Percentiles rank a stretch among this genome's conserved stretches.
phyloP scores from a whole-genome alignment of 35 echinoderm and acorn worm genomes.

The Amphiura filiformis region DNA sequence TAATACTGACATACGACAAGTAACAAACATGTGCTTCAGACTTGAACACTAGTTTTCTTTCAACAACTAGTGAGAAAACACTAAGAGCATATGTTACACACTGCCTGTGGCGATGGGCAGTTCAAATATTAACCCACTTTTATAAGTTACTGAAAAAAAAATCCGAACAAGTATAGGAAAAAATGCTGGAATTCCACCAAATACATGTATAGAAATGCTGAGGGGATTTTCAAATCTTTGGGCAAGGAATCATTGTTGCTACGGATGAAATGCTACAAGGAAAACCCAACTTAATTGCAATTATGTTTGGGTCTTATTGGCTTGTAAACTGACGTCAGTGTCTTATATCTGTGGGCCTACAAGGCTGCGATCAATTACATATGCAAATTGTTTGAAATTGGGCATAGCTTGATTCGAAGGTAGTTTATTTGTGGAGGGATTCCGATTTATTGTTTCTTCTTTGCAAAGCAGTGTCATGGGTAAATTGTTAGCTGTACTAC shows the following conservation, averaged over 20 bases:
- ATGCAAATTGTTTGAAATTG: neutral
- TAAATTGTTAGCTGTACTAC: too few species aligned
- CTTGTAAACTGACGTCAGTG: neutral
- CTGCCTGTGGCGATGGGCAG: neutral
- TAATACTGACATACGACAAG: neutral
- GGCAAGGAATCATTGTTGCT: neutral
- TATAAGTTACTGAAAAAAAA: neutral
- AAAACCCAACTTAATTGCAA: slow-evolving; percentile 4
- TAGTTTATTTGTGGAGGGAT: too few species aligned
- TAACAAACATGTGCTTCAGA: slow-evolving; percentile 7
- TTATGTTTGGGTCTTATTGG: neutral
- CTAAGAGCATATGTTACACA: slow-evolving; percentile 14
- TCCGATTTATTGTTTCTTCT: too few species aligned
- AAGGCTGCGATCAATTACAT: neutral
- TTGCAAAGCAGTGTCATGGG: too few species aligned
- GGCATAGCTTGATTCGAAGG: neutral
- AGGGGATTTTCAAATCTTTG: neutral
- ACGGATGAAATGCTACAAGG: neutral
- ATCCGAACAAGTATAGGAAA: neutral
- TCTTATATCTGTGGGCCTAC: neutral
- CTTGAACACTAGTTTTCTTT: slow-evolving; percentile 11
- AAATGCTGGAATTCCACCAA: neutral
- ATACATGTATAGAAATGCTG: slow-evolving; percentile 1
- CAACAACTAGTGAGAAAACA: slow-evolving; percentile 1
- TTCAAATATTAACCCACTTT: slow-evolving; percentile 15